Evolutionary conservation across 2,888 invertebrate genomes (phyloP).

Genomic region (Latrodectus elegans): DNA sequence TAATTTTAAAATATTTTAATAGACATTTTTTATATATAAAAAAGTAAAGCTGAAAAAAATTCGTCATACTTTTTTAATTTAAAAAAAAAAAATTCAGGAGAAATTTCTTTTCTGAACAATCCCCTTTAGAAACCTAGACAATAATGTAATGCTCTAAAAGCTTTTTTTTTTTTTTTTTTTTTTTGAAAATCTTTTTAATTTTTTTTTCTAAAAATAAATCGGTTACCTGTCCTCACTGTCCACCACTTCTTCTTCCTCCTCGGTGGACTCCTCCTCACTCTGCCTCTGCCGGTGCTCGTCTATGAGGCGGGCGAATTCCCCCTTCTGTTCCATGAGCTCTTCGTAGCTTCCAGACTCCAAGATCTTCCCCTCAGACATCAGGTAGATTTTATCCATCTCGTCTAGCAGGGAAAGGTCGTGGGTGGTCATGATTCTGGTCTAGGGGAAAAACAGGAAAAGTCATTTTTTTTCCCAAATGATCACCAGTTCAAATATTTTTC

Average conservation of each 20-base stretch:
- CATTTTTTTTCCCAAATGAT: too few species aligned
- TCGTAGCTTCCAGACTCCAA: conserved; percentile 76
- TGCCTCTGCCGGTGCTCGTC: conserved; percentile 39
- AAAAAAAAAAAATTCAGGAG: too few species aligned
- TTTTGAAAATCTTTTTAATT: too few species aligned
- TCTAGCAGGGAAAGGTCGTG: conserved; percentile 77
- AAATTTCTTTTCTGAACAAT: too few species aligned
- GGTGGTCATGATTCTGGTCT: conserved; percentile 79
- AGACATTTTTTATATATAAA: too few species aligned
- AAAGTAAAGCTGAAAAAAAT: too few species aligned
- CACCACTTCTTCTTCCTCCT: not conserved
- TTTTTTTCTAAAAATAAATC: not conserved
- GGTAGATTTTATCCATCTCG: conserved; percentile 76
- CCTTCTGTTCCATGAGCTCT: conserved; percentile 53
- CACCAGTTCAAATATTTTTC: not conserved
- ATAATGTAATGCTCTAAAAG: too few species aligned
- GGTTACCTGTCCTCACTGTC: not conserved
- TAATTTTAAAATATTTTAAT: too few species aligned
- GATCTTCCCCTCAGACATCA: conserved; percentile 76
- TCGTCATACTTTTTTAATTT: too few species aligned
- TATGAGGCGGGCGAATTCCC: conserved; percentile 49
- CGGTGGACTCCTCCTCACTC: not conserved
- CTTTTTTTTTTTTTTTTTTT: too few species aligned
- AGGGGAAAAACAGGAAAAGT: conserved; percentile 23
- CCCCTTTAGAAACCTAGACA: too few species aligned